A percentile compares a stretch with the other conserved stretches of the same genome.
phyloP scores from a whole-genome alignment of 2,113 vertebrate genomes.

The Megalops atlanticus region DNA sequence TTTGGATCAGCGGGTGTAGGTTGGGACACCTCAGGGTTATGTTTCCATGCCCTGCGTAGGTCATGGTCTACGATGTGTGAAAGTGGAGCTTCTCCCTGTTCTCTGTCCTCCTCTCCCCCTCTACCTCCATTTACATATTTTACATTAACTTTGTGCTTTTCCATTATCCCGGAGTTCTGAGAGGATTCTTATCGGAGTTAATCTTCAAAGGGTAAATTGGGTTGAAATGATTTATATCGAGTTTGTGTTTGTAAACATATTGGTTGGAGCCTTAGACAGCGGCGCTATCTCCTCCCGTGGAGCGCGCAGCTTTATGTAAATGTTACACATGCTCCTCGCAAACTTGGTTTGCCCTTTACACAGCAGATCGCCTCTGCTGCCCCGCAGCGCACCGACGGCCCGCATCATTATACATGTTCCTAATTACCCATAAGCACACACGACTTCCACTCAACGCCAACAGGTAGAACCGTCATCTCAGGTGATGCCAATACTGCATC shows the following conservation, averaged over 20 bases:
- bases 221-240: constrained; percentile 43
- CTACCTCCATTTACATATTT: constrained; percentile 32
- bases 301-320: constrained; percentile 2
- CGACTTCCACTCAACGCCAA: neutral
- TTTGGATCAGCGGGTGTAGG: neutral
- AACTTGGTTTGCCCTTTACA: neutral
- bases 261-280: constrained; percentile 24
- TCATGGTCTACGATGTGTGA: neutral
- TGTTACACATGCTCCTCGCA: neutral
- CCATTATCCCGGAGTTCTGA: constrained; percentile 35
- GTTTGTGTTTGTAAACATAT: constrained; percentile 41
- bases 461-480: neutral
- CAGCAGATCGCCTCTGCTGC: neutral
- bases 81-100: constrained; percentile 14
- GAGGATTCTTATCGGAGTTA: constrained; percentile 42
- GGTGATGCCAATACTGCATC: neutral
- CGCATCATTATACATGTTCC: neutral
- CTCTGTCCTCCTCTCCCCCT: constrained; percentile 15
- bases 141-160: constrained; percentile 28
- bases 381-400: neutral
- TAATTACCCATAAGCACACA: neutral
- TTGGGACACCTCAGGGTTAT: neutral
- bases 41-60: neutral
- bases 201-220: constrained; percentile 42
- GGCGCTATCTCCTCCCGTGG: neutral